These are phyloP conservation scores for Calliopum simillimum DNA, from an alignment of 2,888 invertebrate genomes.

Conservation along the genomic window DNA sequence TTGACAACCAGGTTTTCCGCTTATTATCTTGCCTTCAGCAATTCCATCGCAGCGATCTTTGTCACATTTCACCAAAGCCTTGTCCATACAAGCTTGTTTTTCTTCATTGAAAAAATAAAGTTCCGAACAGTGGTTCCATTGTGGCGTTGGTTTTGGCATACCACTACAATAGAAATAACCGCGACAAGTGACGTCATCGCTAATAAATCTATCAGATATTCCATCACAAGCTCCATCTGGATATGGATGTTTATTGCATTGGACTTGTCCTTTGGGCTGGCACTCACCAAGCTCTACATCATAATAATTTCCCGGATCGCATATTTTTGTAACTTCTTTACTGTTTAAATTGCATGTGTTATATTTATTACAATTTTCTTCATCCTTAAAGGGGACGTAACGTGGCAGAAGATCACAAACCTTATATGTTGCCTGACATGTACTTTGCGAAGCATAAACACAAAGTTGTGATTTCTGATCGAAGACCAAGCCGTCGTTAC, in stretches of 20 bases:
- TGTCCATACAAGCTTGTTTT: constrained; percentile 45
- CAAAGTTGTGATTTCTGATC: constrained; percentile 45
- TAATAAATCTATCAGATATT: constrained; percentile 51
- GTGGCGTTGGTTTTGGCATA: constrained; percentile 54
- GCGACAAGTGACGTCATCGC: constrained; percentile 56
- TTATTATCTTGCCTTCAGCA: constrained; percentile 46
- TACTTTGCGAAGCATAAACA: constrained; percentile 44
- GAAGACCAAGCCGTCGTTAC: constrained; percentile 48
- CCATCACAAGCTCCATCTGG: constrained; percentile 56
- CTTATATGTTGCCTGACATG: constrained; percentile 49
- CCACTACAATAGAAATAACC: constrained; percentile 59
- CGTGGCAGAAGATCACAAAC: constrained; percentile 53
- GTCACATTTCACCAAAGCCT: neutral
- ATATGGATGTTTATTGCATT: constrained; percentile 52
- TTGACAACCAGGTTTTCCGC: constrained; percentile 52
- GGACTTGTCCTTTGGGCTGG: constrained; percentile 46
- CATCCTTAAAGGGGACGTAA: constrained; percentile 45
- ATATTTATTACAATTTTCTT: constrained; percentile 53
- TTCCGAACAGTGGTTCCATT: constrained; percentile 50
- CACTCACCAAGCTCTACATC: constrained; percentile 45
- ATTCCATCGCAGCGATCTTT: constrained; percentile 59
- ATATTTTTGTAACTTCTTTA: constrained; percentile 34
- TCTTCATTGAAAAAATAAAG: constrained; percentile 51
- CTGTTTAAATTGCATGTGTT: constrained; percentile 43
- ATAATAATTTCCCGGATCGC: constrained; percentile 49